Evolutionary conservation across 2,113 vertebrate genomes (phyloP).

Genomic region (Hirundichthys speculiger): DNA sequence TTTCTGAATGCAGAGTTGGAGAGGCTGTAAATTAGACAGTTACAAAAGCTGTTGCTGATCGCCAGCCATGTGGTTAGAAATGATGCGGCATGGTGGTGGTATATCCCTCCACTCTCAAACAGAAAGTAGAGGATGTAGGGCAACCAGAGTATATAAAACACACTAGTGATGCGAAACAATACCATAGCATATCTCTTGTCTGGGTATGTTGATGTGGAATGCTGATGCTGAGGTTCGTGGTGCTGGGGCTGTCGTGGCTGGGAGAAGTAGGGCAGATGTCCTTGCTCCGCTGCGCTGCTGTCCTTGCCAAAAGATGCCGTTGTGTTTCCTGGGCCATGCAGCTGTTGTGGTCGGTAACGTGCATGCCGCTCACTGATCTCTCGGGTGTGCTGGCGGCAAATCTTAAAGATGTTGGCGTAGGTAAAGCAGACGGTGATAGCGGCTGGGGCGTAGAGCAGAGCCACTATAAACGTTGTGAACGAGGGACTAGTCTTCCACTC

Average conservation of each 20-base stretch:
- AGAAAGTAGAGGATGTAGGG: conserved; percentile 98
- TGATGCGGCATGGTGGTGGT: conserved; percentile 86
- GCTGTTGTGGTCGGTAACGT: conserved; percentile 89
- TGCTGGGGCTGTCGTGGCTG: conserved; percentile 37
- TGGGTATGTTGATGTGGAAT: conserved; percentile 79
- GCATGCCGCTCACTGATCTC: conserved; percentile 94
- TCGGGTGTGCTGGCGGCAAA: conserved; percentile 96
- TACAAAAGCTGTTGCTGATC: conserved; percentile 99
- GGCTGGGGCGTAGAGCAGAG: conserved; percentile 92
- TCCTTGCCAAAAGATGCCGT: conserved; percentile 48
- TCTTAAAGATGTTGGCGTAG: conserved; percentile 97
- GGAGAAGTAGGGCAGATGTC: conserved; percentile 47
- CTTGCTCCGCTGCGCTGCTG: conserved; percentile 76
- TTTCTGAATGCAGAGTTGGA: conserved; percentile 98
- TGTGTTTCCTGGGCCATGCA: conserved; percentile 37
- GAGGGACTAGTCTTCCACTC: conserved; percentile 89
- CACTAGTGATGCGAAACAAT: conserved; percentile 96
- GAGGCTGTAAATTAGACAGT: conserved; percentile 99
- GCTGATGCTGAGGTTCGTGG: conserved; percentile 61
- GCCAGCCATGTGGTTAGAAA: conserved; percentile 98
- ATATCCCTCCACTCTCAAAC: conserved; percentile 92
- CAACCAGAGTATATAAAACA: conserved; percentile 97
- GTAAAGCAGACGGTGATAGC: conserved; percentile 95
- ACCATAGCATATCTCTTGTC: conserved; percentile 97
- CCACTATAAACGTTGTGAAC: conserved; percentile 94